These are phyloP conservation scores for Calypte anna DNA, from an alignment of 2,113 vertebrate genomes.

Conservation along the genomic window DNA sequence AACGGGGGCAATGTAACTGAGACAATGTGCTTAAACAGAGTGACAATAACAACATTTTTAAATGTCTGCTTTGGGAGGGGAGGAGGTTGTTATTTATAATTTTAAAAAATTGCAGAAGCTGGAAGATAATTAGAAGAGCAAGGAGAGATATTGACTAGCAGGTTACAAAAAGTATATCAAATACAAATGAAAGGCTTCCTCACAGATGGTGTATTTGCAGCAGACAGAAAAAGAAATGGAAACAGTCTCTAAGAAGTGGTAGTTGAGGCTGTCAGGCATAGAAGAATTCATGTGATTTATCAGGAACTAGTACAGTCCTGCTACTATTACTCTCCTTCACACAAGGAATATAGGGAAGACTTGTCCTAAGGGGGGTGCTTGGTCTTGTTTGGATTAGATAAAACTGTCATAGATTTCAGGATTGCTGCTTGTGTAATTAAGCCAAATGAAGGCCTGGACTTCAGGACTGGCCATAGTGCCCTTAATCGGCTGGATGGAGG, in stretches of 20 bases:
- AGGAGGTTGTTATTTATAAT: not conserved
- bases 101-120: not conserved
- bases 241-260: not conserved
- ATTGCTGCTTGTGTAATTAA: not conserved
- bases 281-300: not conserved
- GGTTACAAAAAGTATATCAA: not conserved
- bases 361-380: not conserved
- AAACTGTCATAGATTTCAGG: not conserved
- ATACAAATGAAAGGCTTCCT: not conserved
- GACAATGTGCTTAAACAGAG: conserved; percentile 10
- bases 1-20: conserved; percentile 52
- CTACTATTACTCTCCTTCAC: not conserved
- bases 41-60: conserved; percentile 53
- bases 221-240: not conserved
- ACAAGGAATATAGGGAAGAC: not conserved
- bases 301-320: not conserved
- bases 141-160: conserved; percentile 4
- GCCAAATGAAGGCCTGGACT: not conserved
- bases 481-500: not conserved
- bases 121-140: conserved; percentile 43
- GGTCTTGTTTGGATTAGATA: not conserved
- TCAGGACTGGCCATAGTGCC: not conserved
- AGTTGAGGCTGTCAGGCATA: not conserved
- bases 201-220: not conserved
- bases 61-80: not conserved